phyloP scores from a whole-genome alignment of 1,140 invertebrate genomes.

The Helicorthomorpha holstii region DNA sequence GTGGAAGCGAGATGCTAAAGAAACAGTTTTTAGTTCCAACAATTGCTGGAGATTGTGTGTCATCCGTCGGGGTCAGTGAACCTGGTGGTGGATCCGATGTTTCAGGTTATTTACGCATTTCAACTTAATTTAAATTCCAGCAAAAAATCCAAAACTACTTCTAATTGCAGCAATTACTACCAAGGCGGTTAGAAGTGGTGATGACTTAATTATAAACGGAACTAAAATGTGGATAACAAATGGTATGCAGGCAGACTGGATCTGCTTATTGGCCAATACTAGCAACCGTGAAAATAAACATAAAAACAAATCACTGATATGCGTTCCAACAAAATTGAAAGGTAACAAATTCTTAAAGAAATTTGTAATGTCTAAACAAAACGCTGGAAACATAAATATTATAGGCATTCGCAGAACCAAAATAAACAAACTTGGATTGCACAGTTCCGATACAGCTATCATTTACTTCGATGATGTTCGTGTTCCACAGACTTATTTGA shows the following conservation, averaged over 20 bases:
- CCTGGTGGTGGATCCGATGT: slow-evolving; percentile 38
- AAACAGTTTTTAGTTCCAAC: slow-evolving; percentile 36
- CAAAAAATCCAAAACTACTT: no score
- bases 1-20: slow-evolving; percentile 38
- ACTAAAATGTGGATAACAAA: slow-evolving; percentile 42
- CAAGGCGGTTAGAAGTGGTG: slow-evolving; percentile 28
- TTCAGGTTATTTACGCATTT: slow-evolving; percentile 27
- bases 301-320: slow-evolving; percentile 39
- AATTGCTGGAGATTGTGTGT: slow-evolving; percentile 35
- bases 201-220: slow-evolving; percentile 39
- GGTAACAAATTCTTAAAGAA: no score
- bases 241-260: slow-evolving; percentile 39
- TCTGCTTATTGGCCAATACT: slow-evolving; percentile 40
- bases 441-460: slow-evolving; percentile 37
- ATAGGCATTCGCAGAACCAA: no score
- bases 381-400: no score
- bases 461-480: slow-evolving; percentile 40
- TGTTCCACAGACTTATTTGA: slow-evolving; percentile 33
- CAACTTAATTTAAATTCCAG: slow-evolving; percentile 1
- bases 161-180: slow-evolving; percentile 26
- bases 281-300: slow-evolving; percentile 23
- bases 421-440: slow-evolving; percentile 37
- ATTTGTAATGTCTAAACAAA: no score
- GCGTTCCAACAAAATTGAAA: slow-evolving; percentile 35
- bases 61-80: slow-evolving; percentile 40